Conservation (phyloP, 2,113 vertebrate species). For the Varanus salvator region DNA sequence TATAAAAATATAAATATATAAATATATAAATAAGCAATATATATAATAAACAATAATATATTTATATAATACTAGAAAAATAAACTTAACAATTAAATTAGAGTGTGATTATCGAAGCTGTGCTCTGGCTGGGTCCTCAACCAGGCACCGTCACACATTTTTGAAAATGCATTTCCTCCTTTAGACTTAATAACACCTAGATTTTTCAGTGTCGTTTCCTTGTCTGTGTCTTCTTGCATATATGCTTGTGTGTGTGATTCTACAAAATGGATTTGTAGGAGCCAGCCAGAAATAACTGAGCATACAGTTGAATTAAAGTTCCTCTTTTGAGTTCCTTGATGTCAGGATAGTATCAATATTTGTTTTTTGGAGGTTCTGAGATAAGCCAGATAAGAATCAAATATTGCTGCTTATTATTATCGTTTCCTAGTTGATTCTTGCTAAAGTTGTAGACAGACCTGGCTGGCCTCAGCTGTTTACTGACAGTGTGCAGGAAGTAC, state of each 20-base stretch:
- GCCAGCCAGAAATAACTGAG: background rate
- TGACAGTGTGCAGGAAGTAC: background rate
- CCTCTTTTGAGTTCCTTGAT: constrained; percentile 25
- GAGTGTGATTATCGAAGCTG: fast-evolving
- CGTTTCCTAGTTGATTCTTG: background rate
- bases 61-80: too few species aligned
- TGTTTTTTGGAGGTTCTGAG: constrained; percentile 28
- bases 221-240: constrained; percentile 8
- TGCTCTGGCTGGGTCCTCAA: background rate
- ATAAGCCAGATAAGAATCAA: constrained; percentile 20
- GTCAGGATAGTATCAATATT: constrained; percentile 45
- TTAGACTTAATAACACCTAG: background rate
- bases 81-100: too few species aligned
- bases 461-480: fast-evolving
- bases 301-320: background rate
- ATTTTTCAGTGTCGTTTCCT: background rate
- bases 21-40: too few species aligned
- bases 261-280: background rate
- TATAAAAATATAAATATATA: too few species aligned
- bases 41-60: too few species aligned
- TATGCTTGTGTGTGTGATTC: background rate
- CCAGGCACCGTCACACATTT: background rate
- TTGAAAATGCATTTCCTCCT: background rate
- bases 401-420: background rate
- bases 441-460: background rate